Evolutionary conservation across 2,113 vertebrate genomes (phyloP).

Genomic region (Neodontobutis hainanensis): DNA sequence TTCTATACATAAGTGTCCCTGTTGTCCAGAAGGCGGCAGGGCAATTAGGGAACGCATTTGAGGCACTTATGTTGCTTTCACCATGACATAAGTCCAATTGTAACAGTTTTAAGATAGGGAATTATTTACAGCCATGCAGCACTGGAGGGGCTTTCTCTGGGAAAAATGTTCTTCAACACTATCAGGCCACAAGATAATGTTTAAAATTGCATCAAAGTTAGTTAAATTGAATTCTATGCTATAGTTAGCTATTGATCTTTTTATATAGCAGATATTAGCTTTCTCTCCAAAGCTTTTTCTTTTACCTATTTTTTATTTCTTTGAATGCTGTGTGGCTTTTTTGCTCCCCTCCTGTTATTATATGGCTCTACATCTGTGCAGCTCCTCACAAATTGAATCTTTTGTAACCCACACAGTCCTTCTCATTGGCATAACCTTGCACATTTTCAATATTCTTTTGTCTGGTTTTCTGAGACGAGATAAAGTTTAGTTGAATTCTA

Average conservation of each 20-base stretch:
- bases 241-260: not conserved
- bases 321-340: not conserved
- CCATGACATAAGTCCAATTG: slow-evolving; percentile 24
- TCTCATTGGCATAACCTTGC: slow-evolving; percentile 5
- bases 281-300: not conserved
- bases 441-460: slow-evolving; percentile 15
- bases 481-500: slow-evolving; percentile 26
- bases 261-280: not conserved
- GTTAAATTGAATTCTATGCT: slow-evolving; percentile 6
- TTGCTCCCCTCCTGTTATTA: too few species aligned
- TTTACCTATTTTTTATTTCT: too few species aligned
- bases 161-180: not conserved
- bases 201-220: not conserved
- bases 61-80: slow-evolving; percentile 32
- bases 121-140: slow-evolving; percentile 39
- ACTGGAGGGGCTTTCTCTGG: not conserved
- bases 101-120: slow-evolving; percentile 29
- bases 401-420: slow-evolving; percentile 1
- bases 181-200: not conserved
- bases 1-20: not conserved
- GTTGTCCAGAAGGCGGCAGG: slow-evolving; percentile 32
- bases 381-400: slow-evolving; percentile 18
- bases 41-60: slow-evolving; percentile 43
- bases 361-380: not conserved
- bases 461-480: slow-evolving; percentile 21